Conservation (phyloP, 2,888 invertebrate genomes). For the Hirtodrosophila duncani region DNA sequence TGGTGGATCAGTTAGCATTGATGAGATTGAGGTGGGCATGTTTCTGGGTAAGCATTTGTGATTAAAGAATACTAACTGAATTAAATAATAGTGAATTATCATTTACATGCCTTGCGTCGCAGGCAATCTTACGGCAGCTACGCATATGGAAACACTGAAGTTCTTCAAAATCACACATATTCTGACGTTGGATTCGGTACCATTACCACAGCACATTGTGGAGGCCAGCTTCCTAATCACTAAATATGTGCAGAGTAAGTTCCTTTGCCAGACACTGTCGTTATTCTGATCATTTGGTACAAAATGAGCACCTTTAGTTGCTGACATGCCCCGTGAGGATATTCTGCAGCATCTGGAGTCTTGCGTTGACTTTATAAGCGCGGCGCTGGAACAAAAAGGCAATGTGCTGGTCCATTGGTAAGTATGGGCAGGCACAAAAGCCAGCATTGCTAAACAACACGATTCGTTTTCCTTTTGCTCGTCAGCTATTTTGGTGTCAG, state of each 20-base stretch:
- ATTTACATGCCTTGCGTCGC: slow-evolving; percentile 32
- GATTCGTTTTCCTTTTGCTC: slow-evolving; percentile 9
- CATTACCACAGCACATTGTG: slow-evolving; percentile 86
- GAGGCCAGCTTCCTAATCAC: slow-evolving; percentile 83
- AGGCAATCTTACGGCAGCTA: slow-evolving; percentile 90
- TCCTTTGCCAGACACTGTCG: too few species aligned
- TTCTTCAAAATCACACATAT: slow-evolving; percentile 86
- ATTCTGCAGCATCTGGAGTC: slow-evolving; percentile 88
- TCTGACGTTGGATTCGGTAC: slow-evolving; percentile 90
- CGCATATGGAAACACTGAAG: slow-evolving; percentile 84
- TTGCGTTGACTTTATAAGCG: slow-evolving; percentile 86
- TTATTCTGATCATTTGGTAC: neutral
- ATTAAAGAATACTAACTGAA: neutral
- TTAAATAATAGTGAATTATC: too few species aligned
- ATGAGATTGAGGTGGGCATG: slow-evolving; percentile 76
- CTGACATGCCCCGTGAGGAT: slow-evolving; percentile 91
- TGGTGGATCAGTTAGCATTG: slow-evolving; percentile 78
- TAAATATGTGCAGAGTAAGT: slow-evolving; percentile 86
- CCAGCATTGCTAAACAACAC: too few species aligned
- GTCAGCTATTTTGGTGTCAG: slow-evolving; percentile 92
- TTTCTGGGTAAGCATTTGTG: slow-evolving; percentile 68
- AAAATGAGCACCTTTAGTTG: too few species aligned
- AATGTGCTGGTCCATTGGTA: slow-evolving; percentile 93
- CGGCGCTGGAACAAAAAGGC: slow-evolving; percentile 82
- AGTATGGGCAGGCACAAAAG: too few species aligned